Evolutionary conservation across 2,113 vertebrate genomes (phyloP), one percentile per base, ranked within the genome.

Genomic region (Lonchura striata): DNA sequence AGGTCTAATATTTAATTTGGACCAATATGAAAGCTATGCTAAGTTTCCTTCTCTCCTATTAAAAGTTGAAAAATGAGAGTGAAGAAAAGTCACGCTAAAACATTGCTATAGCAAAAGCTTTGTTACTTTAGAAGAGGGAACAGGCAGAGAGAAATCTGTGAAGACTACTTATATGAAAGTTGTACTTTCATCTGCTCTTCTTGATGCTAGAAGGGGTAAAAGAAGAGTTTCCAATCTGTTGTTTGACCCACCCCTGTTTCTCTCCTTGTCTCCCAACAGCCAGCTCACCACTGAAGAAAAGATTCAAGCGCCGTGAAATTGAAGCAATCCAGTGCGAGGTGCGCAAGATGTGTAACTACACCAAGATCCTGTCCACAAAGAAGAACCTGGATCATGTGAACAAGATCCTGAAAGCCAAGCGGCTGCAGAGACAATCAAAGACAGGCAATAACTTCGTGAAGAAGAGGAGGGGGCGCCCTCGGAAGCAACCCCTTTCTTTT

Each of bases 391-490:
- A 99, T 97, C 99, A 99, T 2, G 99, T 99, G 96, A 99, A 99
- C 98, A 99, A 99, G 97, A 99, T 99, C 97, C 98, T 99, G 83
- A 99, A 99, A 97, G 99, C 99, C 97, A 99, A 99, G 98, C 97
- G 99, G 96, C 99, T 99, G 97, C 99, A 99, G 98, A 98, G 99
- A 98, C 99, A 99, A 98, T 99, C 99, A 96, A 99, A 99, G 98
- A 99, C 99, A 16, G 99, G 99, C 98, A 99, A 99, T 98, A 99
- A 99, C 94, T 99, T 99, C 60, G 98, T 99, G 88, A 99, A 99
- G 98, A 98, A 99, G 92, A 96, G 98, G 94, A 97, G 99, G 28
- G 99, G 99, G 11, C 98, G 99, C 64, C 99, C 99, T 68, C 98
- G 99, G 57, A 99, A 99, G 95, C 99, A 99, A 92, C 98, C 99